These are phyloP conservation scores for Triplophysa rosa DNA, from an alignment of 2,113 vertebrate species.

Conservation along the genomic window DNA sequence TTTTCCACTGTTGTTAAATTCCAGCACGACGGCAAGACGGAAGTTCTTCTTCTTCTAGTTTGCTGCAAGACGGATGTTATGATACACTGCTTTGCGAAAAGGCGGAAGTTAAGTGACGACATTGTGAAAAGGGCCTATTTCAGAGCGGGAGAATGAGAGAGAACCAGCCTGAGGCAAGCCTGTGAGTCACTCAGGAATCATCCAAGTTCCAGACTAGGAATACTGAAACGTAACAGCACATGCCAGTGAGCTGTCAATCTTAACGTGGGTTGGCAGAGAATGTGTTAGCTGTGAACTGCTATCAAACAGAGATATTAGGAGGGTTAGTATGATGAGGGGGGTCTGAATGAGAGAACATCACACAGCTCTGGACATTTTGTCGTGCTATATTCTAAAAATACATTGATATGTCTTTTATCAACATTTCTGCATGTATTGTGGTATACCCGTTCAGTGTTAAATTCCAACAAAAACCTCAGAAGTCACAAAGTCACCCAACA, in stretches of 20 bases:
- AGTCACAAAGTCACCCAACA: too few relatives aligned
- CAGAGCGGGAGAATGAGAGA: neutral
- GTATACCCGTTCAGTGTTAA: too few relatives aligned
- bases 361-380: neutral
- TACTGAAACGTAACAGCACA: neutral
- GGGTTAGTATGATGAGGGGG: neutral
- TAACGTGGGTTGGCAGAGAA: neutral
- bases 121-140: too few relatives aligned
- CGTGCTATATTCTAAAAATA: neutral
- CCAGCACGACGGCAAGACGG: too few relatives aligned
- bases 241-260: slow-evolving; percentile 9
- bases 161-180: neutral
- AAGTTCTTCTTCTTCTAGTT: too few relatives aligned
- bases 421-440: too few relatives aligned
- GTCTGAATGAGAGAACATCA: neutral
- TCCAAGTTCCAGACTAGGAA: neutral
- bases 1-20: too few relatives aligned
- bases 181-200: neutral
- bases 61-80: too few relatives aligned
- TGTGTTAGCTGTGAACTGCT: neutral
- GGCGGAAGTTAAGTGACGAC: too few relatives aligned
- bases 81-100: too few relatives aligned
- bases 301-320: slow-evolving; percentile 9
- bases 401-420: too few relatives aligned
- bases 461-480: too few relatives aligned